A percentile compares a stretch with the other conserved stretches of the same genome.
phyloP scores from a whole-genome alignment of 2,888 invertebrate species.

The Notocelia uddmanniana region DNA sequence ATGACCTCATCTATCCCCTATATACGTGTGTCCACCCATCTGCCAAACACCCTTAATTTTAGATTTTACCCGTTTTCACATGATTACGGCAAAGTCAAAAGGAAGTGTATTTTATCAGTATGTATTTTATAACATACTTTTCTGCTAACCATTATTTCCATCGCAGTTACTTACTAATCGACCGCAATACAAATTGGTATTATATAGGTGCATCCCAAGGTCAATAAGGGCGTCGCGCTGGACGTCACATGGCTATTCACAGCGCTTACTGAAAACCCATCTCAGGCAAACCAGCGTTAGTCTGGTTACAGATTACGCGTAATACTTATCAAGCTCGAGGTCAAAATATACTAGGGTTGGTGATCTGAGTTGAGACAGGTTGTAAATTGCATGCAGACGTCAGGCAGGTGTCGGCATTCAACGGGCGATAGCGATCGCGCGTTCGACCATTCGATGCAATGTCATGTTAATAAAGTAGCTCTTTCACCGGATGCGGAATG shows the following conservation, averaged over 20 bases:
- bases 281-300: neutral
- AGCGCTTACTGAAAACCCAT: neutral
- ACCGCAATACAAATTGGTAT: neutral
- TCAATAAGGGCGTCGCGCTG: neutral
- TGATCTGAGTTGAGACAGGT: neutral
- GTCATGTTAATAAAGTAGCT: constrained; percentile 10
- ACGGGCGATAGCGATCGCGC: neutral
- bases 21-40: no score
- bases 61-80: no score
- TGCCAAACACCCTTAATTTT: no score
- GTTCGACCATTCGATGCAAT: neutral
- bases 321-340: neutral
- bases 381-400: neutral
- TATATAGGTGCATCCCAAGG: constrained; percentile 22
- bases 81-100: no score
- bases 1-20: no score
- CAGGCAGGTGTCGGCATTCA: constrained; percentile 4
- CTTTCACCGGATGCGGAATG: constrained; percentile 13
- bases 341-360: neutral
- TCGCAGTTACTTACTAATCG: neutral
- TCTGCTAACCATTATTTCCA: neutral
- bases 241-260: neutral
- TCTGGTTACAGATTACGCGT: neutral
- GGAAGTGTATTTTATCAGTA: no score
- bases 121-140: no score